phyloP scores from a whole-genome alignment of 2,113 vertebrate species.

The Peromyscus maniculatus region DNA sequence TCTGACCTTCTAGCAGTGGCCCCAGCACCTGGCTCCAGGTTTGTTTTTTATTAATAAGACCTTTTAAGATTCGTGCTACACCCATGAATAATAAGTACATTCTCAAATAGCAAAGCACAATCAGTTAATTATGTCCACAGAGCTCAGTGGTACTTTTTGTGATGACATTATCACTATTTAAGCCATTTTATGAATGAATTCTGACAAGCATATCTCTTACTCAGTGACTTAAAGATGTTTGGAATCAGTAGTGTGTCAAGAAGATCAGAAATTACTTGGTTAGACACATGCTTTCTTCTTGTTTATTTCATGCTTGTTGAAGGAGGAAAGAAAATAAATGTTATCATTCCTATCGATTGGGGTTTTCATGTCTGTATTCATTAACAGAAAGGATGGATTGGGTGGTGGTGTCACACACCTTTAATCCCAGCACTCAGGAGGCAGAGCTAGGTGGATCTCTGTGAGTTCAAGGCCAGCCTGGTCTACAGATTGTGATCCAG shows the following conservation, averaged over 20 bases:
- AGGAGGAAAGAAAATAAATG: background rate
- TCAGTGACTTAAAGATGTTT: constrained; percentile 51
- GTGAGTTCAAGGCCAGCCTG: too few relatives aligned
- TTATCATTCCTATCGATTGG: background rate
- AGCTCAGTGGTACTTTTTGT: constrained; percentile 42
- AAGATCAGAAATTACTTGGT: constrained; percentile 74
- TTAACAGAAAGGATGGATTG: background rate
- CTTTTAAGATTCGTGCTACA: too few relatives aligned
- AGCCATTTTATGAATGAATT: constrained; percentile 61
- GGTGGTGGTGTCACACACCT: too few relatives aligned
- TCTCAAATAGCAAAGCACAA: constrained; percentile 50
- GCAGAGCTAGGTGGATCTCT: too few relatives aligned
- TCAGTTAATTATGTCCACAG: background rate
- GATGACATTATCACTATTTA: background rate
- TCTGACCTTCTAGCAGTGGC: too few relatives aligned
- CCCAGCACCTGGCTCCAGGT: too few relatives aligned
- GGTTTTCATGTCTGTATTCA: background rate
- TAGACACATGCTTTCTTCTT: constrained; percentile 32
- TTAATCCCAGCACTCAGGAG: too few relatives aligned
- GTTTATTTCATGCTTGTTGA: constrained; percentile 46
- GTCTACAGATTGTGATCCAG: too few relatives aligned
- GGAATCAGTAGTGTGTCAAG: constrained; percentile 74
- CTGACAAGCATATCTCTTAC: background rate
- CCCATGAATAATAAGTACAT: background rate
- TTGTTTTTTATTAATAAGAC: too few relatives aligned